Conservation (phyloP, 1,140 invertebrate genomes). For the Metopolophium dirhodum region DNA sequence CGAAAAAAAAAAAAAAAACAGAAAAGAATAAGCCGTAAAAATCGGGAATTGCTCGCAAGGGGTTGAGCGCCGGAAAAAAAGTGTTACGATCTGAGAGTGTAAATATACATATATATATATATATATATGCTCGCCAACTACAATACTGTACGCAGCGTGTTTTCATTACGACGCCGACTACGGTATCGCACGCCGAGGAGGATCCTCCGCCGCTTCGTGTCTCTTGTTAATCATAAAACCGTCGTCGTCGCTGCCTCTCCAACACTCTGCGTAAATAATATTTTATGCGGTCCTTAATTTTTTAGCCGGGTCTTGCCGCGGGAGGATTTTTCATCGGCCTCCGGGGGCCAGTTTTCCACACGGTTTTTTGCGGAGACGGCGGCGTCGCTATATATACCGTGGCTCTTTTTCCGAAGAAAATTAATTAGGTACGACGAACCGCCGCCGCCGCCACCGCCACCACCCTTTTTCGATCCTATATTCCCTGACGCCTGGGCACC, state of each 20-base stretch:
- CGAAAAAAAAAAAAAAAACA: background rate
- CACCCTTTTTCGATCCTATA: background rate
- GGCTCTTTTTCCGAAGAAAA: slow-evolving; percentile 33
- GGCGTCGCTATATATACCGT: background rate
- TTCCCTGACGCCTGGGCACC: background rate
- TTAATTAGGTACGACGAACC: slow-evolving; percentile 43
- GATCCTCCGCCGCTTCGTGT: background rate
- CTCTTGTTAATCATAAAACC: slow-evolving; percentile 43
- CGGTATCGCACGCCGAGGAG: background rate
- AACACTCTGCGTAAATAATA: background rate
- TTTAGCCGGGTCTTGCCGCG: background rate
- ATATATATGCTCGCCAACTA: background rate
- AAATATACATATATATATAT: background rate
- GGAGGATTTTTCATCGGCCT: slow-evolving; percentile 35
- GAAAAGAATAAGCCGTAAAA: background rate
- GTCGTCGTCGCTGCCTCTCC: background rate
- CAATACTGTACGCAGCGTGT: background rate
- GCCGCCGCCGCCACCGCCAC: background rate
- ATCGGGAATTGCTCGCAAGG: slow-evolving; percentile 49
- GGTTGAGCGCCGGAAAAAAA: background rate
- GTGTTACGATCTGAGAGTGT: slow-evolving; percentile 1
- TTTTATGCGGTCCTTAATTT: slow-evolving; percentile 10
- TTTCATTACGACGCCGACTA: slow-evolving; percentile 6
- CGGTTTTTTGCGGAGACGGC: slow-evolving; percentile 2
- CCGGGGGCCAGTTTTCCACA: slow-evolving; percentile 49